Evolutionary conservation across 2,113 vertebrate species (phyloP), one percentile per base, ranked within the genome.

Genomic region (Meleagris gallopavo): DNA sequence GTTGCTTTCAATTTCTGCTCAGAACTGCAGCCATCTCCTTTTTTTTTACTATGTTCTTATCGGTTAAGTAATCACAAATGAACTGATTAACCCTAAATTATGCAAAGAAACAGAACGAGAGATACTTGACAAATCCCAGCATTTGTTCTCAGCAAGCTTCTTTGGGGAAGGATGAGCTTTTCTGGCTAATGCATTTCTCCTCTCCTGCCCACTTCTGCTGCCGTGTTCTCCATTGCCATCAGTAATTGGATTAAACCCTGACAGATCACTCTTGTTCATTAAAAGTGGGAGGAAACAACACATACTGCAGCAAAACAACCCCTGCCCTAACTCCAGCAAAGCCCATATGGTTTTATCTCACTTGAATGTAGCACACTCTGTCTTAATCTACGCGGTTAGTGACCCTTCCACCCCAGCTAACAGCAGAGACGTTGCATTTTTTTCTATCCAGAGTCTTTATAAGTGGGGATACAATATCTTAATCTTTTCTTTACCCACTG

Each of bases 221-320:
- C 25, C 80, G 46, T 60, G 90, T 87, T 82, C 55, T 90, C 72
- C 76, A 69, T 0, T 88, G 60, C 55, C 88, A 84, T 86, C 86
- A 80, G 83, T 93, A 92, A 92, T 70, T 90, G 70, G 74, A 94
- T 96, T 92, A 93, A 96, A 84, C 14, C 11, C 52, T 76, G 71
- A 79, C 43, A 93, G 48, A 69, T 41, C 54, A 38, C 29, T 79
- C 48, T 66, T 30, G n/a, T 60, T 86, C 36, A 76, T 92, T 83
- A 90, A 76, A 81, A 43, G 43, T 62, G 57, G 52, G 71, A 93
- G 61, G 36, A 83, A 95, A 50, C 41, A 88, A n/a, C 27, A 61
- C 18, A 30, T 52, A 86, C 18, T 12, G 30, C 32, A n/a, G 25
- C 41, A 81, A 94, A 91, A 80, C 79, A 46, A 86, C 57, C 30